These are phyloP conservation scores for Malurus alboscapulatus DNA, from an alignment of 2,113 vertebrate species.

Conservation along the genomic window DNA sequence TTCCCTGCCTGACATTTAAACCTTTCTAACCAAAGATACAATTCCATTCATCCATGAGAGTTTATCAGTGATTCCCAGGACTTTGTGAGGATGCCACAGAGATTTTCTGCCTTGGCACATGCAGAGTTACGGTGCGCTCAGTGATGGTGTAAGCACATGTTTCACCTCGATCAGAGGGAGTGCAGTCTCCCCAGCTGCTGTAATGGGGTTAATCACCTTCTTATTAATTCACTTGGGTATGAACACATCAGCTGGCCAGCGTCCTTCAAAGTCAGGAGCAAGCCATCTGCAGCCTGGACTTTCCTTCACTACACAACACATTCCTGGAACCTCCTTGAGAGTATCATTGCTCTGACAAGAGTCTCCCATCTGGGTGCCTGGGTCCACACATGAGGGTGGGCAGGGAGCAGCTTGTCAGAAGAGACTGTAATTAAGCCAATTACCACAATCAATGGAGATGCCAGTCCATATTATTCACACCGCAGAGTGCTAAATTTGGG, in stretches of 20 bases:
- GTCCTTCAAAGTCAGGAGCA: background rate
- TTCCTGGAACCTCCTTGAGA: background rate
- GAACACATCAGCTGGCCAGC: background rate
- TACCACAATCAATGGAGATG: background rate
- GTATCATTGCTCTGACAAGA: background rate
- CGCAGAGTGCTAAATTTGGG: background rate
- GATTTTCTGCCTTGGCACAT: background rate
- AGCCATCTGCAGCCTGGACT: background rate
- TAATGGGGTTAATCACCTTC: slow-evolving; percentile 5
- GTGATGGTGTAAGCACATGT: background rate
- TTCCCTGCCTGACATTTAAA: background rate
- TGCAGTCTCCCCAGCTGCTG: background rate
- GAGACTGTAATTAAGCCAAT: slow-evolving; percentile 30
- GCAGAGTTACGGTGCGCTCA: background rate
- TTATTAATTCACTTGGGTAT: background rate
- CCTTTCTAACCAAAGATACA: background rate
- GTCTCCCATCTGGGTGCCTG: background rate
- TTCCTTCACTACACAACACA: background rate
- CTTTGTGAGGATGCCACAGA: background rate
- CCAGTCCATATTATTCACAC: background rate
- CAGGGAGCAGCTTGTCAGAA: background rate
- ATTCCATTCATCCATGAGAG: background rate
- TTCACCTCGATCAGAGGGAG: background rate
- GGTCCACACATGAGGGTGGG: background rate
- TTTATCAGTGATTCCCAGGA: background rate